Evolutionary conservation across 2,888 invertebrate species (phyloP), one percentile per base, ranked within the genome.

Genomic region (Creontiades dilutus): DNA sequence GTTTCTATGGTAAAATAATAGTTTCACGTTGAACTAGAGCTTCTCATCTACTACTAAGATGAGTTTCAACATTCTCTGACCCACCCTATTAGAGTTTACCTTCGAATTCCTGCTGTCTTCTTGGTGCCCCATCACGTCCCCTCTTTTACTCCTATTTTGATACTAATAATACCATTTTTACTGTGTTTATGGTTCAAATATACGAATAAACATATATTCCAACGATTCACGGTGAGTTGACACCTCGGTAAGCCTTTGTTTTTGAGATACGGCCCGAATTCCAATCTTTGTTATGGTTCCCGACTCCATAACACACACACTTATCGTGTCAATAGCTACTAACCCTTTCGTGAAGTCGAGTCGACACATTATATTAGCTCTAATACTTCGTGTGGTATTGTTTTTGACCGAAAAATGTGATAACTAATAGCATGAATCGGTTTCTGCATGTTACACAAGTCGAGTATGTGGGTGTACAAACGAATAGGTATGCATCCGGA

Each of bases 231-330:
- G 46, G 13, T 14, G 47, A 16, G 11, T 47, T 11, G n/a, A 13
- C 11, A n/a, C 5, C 46, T 78, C 5, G 14, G n/a, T 16, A 78
- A 2, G 37, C 19, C 11, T 78, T 78, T 14, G 19, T 78, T 46
- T 78, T 13, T 7, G n/a, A 16, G 78, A 78, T 78, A 46, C 19
- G 78, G 48, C 68, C 86, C 86, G 75, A 48, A 86, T 86, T 86
- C 86, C 86, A 48, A 37, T 86, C 86, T 27, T 86, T 86, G 86
- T 86, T 86, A 37, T 86, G 61, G 75, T 75, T n/a, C 27, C 55
- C 86, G 23, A 85, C 61, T 46, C 37, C 27, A 61, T 82, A 52
- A 47, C 82, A 19, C 13, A 61, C 61, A 68, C 23, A 27, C 68
- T 68, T 23, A 23, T 68, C 68, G 68, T 68, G 27, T 68, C 68